Evolutionary conservation across 2,113 vertebrate genomes (phyloP).

Genomic region (Puma concolor): DNA sequence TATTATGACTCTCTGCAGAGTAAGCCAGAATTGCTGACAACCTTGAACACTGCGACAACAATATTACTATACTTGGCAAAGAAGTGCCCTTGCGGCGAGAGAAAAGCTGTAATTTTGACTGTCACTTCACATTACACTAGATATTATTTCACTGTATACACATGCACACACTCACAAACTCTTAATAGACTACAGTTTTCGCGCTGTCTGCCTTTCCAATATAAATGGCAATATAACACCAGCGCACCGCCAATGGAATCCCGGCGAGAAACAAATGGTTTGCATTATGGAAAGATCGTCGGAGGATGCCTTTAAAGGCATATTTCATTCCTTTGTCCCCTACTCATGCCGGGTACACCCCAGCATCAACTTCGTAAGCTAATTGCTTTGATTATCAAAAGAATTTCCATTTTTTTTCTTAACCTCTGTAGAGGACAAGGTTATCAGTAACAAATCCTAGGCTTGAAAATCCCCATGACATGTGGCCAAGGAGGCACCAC

Average conservation of each 20-base stretch:
- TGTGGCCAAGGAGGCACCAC: neutral
- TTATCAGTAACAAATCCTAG: neutral
- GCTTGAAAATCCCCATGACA: neutral
- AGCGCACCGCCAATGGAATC: constrained; percentile 76
- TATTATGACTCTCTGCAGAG: constrained; percentile 93
- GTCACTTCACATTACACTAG: constrained; percentile 93
- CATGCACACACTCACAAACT: constrained; percentile 86
- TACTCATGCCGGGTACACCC: constrained; percentile 29
- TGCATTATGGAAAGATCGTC: constrained; percentile 77
- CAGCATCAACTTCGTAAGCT: constrained; percentile 15
- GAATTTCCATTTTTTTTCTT: neutral
- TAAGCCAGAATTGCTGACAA: constrained; percentile 93
- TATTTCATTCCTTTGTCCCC: constrained; percentile 71
- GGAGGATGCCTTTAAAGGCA: constrained; percentile 66
- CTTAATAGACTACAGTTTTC: constrained; percentile 89
- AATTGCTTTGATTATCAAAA: neutral
- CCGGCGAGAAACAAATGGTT: constrained; percentile 80
- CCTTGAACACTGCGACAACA: constrained; percentile 90
- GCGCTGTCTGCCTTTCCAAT: constrained; percentile 85
- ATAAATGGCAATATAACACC: constrained; percentile 87
- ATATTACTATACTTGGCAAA: constrained; percentile 94
- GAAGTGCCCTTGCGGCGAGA: constrained; percentile 90
- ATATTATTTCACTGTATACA: constrained; percentile 92
- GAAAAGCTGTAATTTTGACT: constrained; percentile 94
- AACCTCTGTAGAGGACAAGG: neutral